Evolutionary conservation across 2,113 vertebrate genomes (phyloP), one percentile per base, ranked within the genome.

Genomic region (Bos indicus): DNA sequence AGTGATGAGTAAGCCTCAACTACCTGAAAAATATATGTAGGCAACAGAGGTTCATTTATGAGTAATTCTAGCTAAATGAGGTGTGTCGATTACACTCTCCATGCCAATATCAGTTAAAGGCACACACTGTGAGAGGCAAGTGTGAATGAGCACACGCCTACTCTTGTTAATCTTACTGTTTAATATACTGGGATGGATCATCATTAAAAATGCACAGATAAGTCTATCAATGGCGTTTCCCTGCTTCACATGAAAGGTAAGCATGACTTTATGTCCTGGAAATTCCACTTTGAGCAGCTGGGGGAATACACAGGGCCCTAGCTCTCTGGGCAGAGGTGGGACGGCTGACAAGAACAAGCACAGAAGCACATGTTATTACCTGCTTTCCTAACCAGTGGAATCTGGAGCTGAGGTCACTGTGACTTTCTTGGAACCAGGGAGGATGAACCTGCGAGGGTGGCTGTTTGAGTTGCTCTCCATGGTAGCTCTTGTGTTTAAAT

Each of bases 401-500:
- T n/a, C 80, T 43, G 62, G 59, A 78, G 90, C 54, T 48, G 92
- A 77, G 54, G 57, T n/a, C 51, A 3, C 30, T 15, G 7, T n/a
- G 90, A 87, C 11, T 59, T 90, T 33, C 36, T 9, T 52, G 82
- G 48, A 54, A 60, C 57, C 36, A 21, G 56, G 5, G 56, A 28
- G 11, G 10, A 11, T 8, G 3, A 57, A 40, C 23, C 40, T 28
- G 3, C 1, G 16, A 23, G 81, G 40, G 11, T 0, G 0, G 9
- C 23, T 25, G 3, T 15, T 54, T 60, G 28, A 96, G 83, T 81
- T 0, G 0, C 91, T 85, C 40, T 93, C 89, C 51, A 9, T 21
- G 87, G 90, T 74, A 60, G 59, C 51, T 51, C n/a, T n/a, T 60
- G 36, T 3, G 16, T 64, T 95, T 36, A 52, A 90, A 64, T n/a